A percentile compares a stretch with the other conserved stretches of the same genome.
Evolutionary conservation across 1,140 invertebrate genomes (phyloP).

Genomic region (Aphelenchoides besseyi): DNA sequence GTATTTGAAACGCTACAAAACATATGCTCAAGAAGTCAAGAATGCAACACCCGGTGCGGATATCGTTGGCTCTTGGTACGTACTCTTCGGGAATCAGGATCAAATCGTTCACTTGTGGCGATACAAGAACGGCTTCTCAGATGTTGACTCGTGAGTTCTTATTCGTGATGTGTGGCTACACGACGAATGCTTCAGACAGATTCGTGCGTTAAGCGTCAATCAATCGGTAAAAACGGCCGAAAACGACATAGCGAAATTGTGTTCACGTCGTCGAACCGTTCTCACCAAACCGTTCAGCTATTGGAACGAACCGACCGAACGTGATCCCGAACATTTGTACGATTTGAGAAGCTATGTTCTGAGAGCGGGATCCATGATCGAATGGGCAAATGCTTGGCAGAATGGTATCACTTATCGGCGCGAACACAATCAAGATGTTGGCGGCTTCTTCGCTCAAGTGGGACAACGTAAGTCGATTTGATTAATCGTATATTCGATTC

Average conservation of each 20-base stretch:
- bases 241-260: constrained; percentile 48
- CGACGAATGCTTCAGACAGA: constrained; percentile 33
- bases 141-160: constrained; percentile 39
- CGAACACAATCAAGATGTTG: constrained; percentile 61
- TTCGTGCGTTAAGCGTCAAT: constrained; percentile 27
- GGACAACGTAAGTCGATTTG: constrained; percentile 55
- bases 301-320: constrained; percentile 56
- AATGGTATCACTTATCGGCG: constrained; percentile 60
- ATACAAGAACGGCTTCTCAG: constrained; percentile 53
- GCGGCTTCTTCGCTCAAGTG: constrained; percentile 59
- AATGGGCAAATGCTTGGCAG: constrained; percentile 62
- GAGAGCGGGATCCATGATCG: constrained; percentile 62
- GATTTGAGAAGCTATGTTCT: constrained; percentile 59
- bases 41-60: constrained; percentile 38
- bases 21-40: constrained; percentile 40
- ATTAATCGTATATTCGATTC: neutral
- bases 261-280: constrained; percentile 44
- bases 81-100: constrained; percentile 59
- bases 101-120: constrained; percentile 61
- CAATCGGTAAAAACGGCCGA: constrained; percentile 39
- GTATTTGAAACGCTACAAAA: constrained; percentile 51
- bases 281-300: constrained; percentile 56
- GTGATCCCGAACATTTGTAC: constrained; percentile 53
- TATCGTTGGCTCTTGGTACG: constrained; percentile 57
- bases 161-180: neutral